Evolutionary conservation across 2,888 invertebrate species (phyloP), one percentile per base, ranked within the genome.

Genomic region (Parascotia fuliginaria): DNA sequence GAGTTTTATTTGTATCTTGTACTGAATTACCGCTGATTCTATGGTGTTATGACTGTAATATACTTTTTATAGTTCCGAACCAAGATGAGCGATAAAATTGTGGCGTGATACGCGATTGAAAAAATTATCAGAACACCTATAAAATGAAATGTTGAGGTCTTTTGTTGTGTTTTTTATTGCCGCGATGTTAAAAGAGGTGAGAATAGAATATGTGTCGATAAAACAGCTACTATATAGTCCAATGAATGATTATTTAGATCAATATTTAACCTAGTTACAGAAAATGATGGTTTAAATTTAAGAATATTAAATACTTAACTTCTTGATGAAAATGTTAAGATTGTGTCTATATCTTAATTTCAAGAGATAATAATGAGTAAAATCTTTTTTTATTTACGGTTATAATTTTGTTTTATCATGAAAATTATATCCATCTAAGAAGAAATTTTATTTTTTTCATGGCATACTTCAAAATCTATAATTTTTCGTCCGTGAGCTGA

Each of bases 41-140:
- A 75, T 76, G 70, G 73, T 68, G 72, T 78, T 80, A 77, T 65
- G 68, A 69, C 59, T 53, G 62, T 71, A 74, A 77, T 81, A 79
- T 75, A 70, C 53, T 70, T 75, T 81, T 81, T 81, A 81, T 79
- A 75, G 73, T 78, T 79, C 81, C 78, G 73, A 61, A 61, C 51
- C 50, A 64, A 68, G 68, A 71, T 70, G 68, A 48, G 34, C 59
- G 68, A 70, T 75, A 74, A 76, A 75, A 76, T 60, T 42, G 59
- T 44, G 45, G 52, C 53, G 52, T 59, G 60, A 65, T 58, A 39
- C 27, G 60, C 70, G 70, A 68, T 70, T 63, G 67, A 68, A 60
- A 60, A 57, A 70, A 63, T 60, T 66, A 70, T 68, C 68, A 49
- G 60, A 38, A 33, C 33, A 55, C 50, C 58, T 63, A 59, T 66